These are phyloP conservation scores for Bradysia coprophila DNA, from an alignment of 1,140 invertebrate species.

Conservation along the genomic window DNA sequence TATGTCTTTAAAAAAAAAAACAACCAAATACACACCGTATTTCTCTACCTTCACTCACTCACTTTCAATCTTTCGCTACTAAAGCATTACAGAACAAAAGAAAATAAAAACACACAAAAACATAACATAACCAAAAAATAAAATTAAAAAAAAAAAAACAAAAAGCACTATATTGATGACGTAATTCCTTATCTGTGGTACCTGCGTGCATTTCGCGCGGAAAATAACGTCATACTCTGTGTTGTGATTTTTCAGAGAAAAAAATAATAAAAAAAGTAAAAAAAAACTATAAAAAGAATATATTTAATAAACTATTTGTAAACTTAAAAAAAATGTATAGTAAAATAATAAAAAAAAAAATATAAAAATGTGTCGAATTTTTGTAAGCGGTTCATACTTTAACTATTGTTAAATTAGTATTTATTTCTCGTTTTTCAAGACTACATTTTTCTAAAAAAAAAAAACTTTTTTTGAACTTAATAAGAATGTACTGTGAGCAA, in stretches of 20 bases:
- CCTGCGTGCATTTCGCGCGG: neutral
- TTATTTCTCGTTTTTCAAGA: too few species aligned
- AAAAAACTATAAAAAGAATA: slow-evolving; percentile 1
- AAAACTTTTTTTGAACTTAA: too few species aligned
- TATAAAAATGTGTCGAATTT: neutral
- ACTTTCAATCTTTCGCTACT: too few species aligned
- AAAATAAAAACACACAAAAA: too few species aligned
- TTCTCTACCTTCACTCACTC: too few species aligned
- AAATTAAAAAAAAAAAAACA: neutral
- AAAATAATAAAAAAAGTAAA: neutral
- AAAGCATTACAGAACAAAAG: too few species aligned
- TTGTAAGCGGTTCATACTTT: neutral
- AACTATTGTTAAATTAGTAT: neutral
- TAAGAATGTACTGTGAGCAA: too few species aligned
- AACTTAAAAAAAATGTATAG: neutral
- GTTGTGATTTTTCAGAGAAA: slow-evolving; percentile 3
- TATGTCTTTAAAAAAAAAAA: too few species aligned
- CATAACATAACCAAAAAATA: neutral
- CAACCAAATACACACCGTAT: too few species aligned
- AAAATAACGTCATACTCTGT: slow-evolving; percentile 1
- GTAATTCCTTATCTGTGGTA: neutral
- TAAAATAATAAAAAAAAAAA: neutral
- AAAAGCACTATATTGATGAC: neutral
- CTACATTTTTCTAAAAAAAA: too few species aligned
- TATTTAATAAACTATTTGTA: neutral